Base-by-base conservation (phyloP, 2,888 invertebrate species). In the Sminthurinus aureus region DNA sequence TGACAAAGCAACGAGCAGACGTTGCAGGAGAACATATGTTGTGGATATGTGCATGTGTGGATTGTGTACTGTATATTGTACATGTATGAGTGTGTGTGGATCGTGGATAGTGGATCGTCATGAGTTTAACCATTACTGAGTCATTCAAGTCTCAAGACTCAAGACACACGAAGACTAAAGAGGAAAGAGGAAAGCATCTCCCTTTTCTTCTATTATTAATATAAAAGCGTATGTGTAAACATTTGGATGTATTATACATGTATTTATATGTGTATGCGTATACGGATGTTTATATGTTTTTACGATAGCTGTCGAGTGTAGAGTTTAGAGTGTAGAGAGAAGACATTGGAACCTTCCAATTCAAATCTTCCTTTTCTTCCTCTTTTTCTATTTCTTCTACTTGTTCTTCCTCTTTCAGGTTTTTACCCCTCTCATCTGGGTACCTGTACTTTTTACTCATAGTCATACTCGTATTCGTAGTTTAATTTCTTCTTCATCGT, bases 101-200 rank as follows among this genome's bases (percentile, higher is more conserved):
- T 58, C 58, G 58, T 58, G 38, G 13, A 58, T 58, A 3, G 58
- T 58, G 38, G 38, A 38, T 38, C 24, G 24, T 71, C 71, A 24
- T 71, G 71, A 22, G 6, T 71, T 71, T 71, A 71, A 71, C 24
- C 24, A 71, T 71, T 71, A 71, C 71, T 15, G 22, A 71, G 24
- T 71, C 24, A 26, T 71, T 26, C 71, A 22, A 26, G 20, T 11
- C n/a, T 20, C 71, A 71, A 24, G 71, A 71, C 38, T 38, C 38
- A 38, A 38, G 38, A 38, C 38, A 24, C 11, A 71, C 20, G 71
- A 71, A 13, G 24, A 71, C n/a, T 0, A 9, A 71, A 71, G 24
- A 26, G 26, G 24, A 22, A 24, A 20, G 24, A 71, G 71, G 26
- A 71, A 71, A 24, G 71, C 26, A 71, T 71, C 71, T 67, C n/a